These are phyloP conservation scores for Patella pellucida DNA, from an alignment of 2,888 invertebrate species.

Conservation along the genomic window DNA sequence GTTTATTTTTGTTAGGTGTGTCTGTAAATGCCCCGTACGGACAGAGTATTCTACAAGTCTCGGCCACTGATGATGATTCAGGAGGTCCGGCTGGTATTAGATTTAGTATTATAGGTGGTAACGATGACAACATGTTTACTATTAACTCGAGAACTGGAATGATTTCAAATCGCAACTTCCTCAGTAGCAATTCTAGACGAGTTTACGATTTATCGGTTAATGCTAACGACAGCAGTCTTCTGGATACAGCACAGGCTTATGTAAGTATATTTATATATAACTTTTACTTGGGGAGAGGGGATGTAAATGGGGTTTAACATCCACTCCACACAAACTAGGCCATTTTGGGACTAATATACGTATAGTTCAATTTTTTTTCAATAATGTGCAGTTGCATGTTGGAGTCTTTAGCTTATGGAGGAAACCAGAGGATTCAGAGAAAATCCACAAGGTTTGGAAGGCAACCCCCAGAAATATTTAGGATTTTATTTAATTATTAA, in stretches of 20 bases:
- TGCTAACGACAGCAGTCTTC: conserved; percentile 36
- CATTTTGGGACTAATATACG: too few species aligned
- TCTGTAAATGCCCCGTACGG: conserved; percentile 60
- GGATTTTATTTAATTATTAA: too few species aligned
- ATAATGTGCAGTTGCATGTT: too few species aligned
- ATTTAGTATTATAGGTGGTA: conserved; percentile 31
- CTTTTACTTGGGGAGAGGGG: too few species aligned
- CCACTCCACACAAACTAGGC: too few species aligned
- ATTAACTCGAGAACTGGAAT: conserved; percentile 50
- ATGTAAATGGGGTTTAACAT: too few species aligned
- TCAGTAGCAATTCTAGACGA: conserved; percentile 41
- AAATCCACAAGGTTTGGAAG: too few species aligned
- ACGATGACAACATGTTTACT: conserved; percentile 34
- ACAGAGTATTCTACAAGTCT: conserved; percentile 55
- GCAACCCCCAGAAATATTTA: too few species aligned
- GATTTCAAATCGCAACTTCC: conserved; percentile 47
- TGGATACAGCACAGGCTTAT: conserved; percentile 34
- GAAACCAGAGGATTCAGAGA: too few species aligned
- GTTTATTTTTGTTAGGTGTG: conserved; percentile 54
- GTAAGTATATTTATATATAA: conserved; percentile 25
- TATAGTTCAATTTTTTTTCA: too few species aligned
- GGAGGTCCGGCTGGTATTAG: conserved; percentile 33
- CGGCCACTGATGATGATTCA: conserved; percentile 52
- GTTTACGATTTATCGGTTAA: conserved; percentile 43
- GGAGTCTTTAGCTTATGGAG: too few species aligned